Conservation (phyloP, 1,140 invertebrate genomes). For the Neocloeon triangulifer region DNA sequence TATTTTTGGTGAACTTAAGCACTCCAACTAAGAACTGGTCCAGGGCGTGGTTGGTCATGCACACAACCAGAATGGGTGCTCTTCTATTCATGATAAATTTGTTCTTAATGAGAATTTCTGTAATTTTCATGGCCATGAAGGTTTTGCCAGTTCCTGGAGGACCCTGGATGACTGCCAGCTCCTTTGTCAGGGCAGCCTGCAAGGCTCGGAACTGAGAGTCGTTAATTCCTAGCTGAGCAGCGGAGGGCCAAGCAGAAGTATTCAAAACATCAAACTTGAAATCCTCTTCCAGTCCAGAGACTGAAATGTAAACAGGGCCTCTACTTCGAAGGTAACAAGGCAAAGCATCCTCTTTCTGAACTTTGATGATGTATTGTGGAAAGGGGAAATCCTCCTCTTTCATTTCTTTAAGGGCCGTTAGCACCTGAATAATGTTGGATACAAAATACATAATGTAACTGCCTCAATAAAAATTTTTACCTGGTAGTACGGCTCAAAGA, state of each 20-base stretch:
- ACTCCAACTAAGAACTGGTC: slow-evolving; percentile 35
- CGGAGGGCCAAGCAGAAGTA: slow-evolving; percentile 11
- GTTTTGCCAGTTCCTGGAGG: slow-evolving; percentile 32
- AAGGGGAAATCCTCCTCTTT: slow-evolving; percentile 12
- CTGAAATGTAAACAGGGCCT: neutral
- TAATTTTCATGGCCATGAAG: slow-evolving; percentile 18
- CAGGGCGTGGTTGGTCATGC: slow-evolving; percentile 34
- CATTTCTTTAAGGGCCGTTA: slow-evolving; percentile 12
- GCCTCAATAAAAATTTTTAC: too few species aligned
- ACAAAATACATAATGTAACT: too few species aligned
- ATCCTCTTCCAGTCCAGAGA: too few species aligned
- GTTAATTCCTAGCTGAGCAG: slow-evolving; percentile 11
- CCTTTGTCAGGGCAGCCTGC: slow-evolving; percentile 12
- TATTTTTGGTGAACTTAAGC: slow-evolving; percentile 11
- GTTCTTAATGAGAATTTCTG: slow-evolving; percentile 13
- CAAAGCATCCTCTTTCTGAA: slow-evolving; percentile 8
- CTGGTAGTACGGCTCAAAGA: slow-evolving; percentile 13
- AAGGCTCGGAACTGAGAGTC: slow-evolving; percentile 13
- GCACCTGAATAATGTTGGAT: too few species aligned
- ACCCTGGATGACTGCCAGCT: slow-evolving; percentile 28
- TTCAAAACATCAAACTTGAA: slow-evolving; percentile 7
- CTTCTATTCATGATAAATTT: neutral
- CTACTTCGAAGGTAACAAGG: slow-evolving; percentile 1
- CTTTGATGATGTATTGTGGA: slow-evolving; percentile 13
- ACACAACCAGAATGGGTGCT: slow-evolving; percentile 28